A percentile compares a stretch with the other conserved stretches of the same genome.
Conservation (phyloP, 2,888 invertebrate genomes). For the Marasmarcha lunaedactyla region DNA sequence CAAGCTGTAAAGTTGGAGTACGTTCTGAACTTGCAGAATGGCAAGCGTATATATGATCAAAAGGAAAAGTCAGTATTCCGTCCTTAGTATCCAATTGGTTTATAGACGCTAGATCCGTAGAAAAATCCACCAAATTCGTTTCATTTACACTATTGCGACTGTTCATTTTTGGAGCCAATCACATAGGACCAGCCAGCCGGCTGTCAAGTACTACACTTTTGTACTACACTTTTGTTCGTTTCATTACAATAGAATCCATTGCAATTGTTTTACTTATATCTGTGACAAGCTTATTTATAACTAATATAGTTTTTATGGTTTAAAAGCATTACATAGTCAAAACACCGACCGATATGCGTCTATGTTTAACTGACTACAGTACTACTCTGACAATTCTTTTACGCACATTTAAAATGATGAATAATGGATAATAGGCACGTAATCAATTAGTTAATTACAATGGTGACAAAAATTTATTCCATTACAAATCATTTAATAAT, state of each 20-base stretch:
- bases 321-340: constrained; percentile 34
- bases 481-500: constrained; percentile 29
- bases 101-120: constrained; percentile 44
- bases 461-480: constrained; percentile 15
- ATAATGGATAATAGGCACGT: constrained; percentile 33
- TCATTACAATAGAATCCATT: constrained; percentile 38
- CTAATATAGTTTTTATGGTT: too few relatives aligned
- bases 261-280: too few relatives aligned
- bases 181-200: constrained; percentile 55
- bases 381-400: constrained; percentile 53
- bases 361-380: constrained; percentile 25
- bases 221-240: constrained; percentile 45
- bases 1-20: constrained; percentile 36
- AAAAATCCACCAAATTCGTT: constrained; percentile 61
- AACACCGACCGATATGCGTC: constrained; percentile 30
- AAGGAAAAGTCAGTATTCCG: constrained; percentile 72
- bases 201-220: constrained; percentile 44
- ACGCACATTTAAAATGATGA: constrained; percentile 56
- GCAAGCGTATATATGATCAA: constrained; percentile 81
- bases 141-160: constrained; percentile 61
- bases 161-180: constrained; percentile 19
- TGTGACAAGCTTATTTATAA: too few relatives aligned
- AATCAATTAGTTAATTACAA: constrained; percentile 20
- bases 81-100: constrained; percentile 60
- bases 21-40: constrained; percentile 52